Evolutionary conservation across 2,113 vertebrate genomes (phyloP).

Genomic region (Alethe diademata): DNA sequence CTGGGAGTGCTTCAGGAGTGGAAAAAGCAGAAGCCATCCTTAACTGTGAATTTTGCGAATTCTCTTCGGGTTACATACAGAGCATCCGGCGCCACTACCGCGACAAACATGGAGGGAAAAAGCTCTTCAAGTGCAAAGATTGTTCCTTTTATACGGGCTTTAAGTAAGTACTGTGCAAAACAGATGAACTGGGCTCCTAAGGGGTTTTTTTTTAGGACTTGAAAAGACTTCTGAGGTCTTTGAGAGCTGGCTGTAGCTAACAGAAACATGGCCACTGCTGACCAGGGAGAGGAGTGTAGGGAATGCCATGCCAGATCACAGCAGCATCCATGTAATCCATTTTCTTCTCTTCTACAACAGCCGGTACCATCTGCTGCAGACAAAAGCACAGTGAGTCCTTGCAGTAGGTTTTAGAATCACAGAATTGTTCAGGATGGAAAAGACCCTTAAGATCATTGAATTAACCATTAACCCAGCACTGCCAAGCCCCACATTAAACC

Average conservation of each 20-base stretch:
- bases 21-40: constrained; percentile 83
- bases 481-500: neutral
- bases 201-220: neutral
- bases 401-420: neutral
- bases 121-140: constrained; percentile 99
- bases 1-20: constrained; percentile 55
- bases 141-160: constrained; percentile 97
- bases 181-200: neutral
- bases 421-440: neutral
- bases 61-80: constrained; percentile 98
- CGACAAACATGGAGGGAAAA: constrained; percentile 96
- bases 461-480: neutral
- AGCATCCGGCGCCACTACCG: constrained; percentile 97
- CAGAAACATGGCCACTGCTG: neutral
- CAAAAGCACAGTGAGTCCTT: neutral
- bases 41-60: constrained; percentile 97
- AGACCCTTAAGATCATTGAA: neutral
- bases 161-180: constrained; percentile 83
- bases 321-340: constrained; percentile 49
- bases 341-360: constrained; percentile 22
- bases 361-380: neutral
- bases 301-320: constrained; percentile 13
- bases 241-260: neutral
- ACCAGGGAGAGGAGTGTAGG: neutral
- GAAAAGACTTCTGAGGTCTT: constrained; percentile 5